Percentiles rank a stretch among this genome's conserved stretches.
Conservation (phyloP, 2,888 invertebrate genomes). For the Ectemnius continuus region DNA sequence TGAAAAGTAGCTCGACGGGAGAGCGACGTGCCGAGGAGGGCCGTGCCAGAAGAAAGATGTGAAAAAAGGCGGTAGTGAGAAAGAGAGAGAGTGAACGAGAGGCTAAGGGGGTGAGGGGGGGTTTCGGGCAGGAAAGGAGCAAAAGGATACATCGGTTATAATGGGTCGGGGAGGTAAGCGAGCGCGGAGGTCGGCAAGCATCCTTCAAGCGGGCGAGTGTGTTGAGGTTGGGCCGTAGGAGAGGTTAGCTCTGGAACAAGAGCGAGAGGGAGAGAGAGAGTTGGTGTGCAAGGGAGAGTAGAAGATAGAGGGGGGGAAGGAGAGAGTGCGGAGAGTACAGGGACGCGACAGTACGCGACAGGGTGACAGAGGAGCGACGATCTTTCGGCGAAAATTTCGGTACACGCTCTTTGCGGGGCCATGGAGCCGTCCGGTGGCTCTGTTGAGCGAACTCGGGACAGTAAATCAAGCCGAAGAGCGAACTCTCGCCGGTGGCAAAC, state of each 20-base stretch:
- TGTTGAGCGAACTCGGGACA: slow-evolving; percentile 63
- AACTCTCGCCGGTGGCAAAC: slow-evolving; percentile 73
- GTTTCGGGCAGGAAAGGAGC: background rate
- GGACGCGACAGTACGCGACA: background rate
- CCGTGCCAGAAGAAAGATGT: background rate
- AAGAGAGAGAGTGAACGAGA: background rate
- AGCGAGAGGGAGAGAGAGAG: background rate
- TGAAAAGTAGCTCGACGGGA: slow-evolving; percentile 7
- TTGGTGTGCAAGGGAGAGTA: too few relatives aligned
- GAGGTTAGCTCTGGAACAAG: background rate
- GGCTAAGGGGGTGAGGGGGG: too few relatives aligned
- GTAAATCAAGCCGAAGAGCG: slow-evolving; percentile 71
- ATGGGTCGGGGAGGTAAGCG: slow-evolving; percentile 20
- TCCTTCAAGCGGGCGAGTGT: slow-evolving; percentile 21
- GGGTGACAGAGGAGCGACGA: slow-evolving; percentile 47
- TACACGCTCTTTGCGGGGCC: slow-evolving; percentile 72
- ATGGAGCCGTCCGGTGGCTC: slow-evolving; percentile 51
- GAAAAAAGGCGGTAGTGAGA: background rate
- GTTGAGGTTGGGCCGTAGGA: too few relatives aligned
- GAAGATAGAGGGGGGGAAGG: too few relatives aligned
- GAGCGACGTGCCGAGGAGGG: background rate
- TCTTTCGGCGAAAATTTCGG: slow-evolving; percentile 66
- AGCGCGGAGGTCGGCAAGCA: slow-evolving; percentile 11
- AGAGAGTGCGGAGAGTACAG: background rate
- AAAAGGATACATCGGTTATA: slow-evolving; percentile 25